A percentile compares a stretch with the other conserved stretches of the same genome.
Evolutionary conservation across 2,888 invertebrate genomes (phyloP).

Genomic region (Conchocele bisecta): DNA sequence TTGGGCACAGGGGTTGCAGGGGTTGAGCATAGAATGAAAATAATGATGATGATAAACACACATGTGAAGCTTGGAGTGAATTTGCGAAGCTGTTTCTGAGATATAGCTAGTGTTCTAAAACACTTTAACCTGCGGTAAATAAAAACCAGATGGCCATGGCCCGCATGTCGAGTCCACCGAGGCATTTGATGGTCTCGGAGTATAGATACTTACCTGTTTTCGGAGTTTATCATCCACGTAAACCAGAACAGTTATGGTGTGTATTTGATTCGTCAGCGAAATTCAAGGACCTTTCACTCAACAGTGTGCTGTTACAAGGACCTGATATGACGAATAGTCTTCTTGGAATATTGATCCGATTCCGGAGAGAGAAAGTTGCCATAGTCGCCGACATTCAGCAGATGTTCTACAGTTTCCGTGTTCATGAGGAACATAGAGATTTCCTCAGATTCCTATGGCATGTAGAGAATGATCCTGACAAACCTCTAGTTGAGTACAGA

Average conservation of each 20-base stretch:
- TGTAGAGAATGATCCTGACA: slow-evolving; percentile 34
- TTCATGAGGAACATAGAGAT: slow-evolving; percentile 21
- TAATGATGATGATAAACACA: no score
- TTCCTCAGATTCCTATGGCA: slow-evolving; percentile 52
- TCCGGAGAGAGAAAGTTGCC: slow-evolving; percentile 35
- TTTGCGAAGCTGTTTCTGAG: no score
- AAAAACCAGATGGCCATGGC: no score
- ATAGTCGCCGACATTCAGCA: slow-evolving; percentile 48
- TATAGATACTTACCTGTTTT: slow-evolving; percentile 3
- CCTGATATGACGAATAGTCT: slow-evolving; percentile 51
- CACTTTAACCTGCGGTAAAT: no score
- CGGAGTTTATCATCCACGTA: not conserved
- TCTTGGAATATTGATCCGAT: slow-evolving; percentile 39
- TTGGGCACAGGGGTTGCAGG: no score
- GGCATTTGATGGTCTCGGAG: no score
- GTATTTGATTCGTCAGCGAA: slow-evolving; percentile 54
- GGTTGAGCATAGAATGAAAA: no score
- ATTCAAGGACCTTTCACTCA: slow-evolving; percentile 9
- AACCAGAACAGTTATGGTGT: slow-evolving; percentile 27
- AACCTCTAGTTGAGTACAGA: slow-evolving; percentile 34
- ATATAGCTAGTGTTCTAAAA: no score
- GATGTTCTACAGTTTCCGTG: slow-evolving; percentile 55
- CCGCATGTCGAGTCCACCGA: no score
- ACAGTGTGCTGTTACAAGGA: slow-evolving; percentile 21
- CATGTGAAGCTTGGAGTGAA: no score